Evolutionary conservation across 2,888 invertebrate genomes (phyloP).

Genomic region (Trichogramma dendrolimi): DNA sequence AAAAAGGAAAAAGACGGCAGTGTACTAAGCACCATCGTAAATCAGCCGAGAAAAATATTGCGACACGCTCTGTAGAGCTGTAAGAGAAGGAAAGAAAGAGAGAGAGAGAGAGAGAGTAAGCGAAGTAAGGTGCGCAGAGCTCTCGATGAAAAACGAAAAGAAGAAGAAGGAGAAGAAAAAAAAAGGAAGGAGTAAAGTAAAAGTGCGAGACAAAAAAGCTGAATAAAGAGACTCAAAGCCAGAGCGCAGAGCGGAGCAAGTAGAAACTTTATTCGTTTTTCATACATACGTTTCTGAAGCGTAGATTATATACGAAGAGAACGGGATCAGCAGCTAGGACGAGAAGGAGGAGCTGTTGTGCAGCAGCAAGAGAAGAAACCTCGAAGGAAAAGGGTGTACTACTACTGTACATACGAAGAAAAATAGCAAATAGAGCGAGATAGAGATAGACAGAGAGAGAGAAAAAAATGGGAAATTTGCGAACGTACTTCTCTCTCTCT

Average conservation of each 20-base stretch:
- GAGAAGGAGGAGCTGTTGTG: no score
- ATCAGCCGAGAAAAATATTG: conserved; percentile 16
- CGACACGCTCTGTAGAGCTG: background rate
- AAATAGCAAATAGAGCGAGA: background rate
- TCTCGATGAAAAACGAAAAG: background rate
- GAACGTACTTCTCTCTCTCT: background rate
- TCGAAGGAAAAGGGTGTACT: no score
- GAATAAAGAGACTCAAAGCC: background rate
- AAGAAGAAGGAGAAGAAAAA: background rate
- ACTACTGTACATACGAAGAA: background rate
- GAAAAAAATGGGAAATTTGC: conserved; percentile 5
- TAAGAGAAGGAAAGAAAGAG: conserved; percentile 1
- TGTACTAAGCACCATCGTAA: conserved; percentile 16
- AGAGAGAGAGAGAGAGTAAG: conserved; percentile 11
- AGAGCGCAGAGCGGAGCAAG: no score
- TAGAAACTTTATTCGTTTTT: no score
- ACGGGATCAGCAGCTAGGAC: no score
- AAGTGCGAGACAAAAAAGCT: background rate
- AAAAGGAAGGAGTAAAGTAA: background rate
- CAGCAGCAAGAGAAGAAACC: no score
- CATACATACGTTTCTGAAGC: no score
- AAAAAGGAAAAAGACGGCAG: background rate
- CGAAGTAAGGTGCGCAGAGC: background rate
- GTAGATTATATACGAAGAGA: no score
- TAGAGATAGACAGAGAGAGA: conserved; percentile 2